Conservation (phyloP, 2,797 vertebrate genomes). For the Anas flavirostris region DNA sequence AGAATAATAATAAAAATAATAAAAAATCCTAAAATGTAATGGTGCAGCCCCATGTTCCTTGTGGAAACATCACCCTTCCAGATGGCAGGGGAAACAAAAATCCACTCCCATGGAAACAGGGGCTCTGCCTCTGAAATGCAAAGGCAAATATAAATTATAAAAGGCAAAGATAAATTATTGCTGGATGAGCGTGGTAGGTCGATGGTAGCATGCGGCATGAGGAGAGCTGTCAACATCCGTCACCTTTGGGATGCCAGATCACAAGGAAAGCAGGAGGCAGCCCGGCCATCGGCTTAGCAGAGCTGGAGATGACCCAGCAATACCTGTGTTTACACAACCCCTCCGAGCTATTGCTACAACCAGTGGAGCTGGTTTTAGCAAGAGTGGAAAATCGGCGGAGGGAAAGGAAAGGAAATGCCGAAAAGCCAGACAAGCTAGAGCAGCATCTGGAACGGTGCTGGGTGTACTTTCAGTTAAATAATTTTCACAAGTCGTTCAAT, state of each 20-base stretch:
- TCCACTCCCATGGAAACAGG: neutral
- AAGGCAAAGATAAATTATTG: neutral
- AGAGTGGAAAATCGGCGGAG: slow-evolving; percentile 19
- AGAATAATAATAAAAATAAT: neutral
- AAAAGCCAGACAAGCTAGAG: slow-evolving; percentile 36
- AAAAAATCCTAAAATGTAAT: neutral
- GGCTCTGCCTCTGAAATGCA: neutral
- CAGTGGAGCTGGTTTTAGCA: slow-evolving; percentile 63
- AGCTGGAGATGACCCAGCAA: slow-evolving; percentile 27
- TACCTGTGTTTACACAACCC: slow-evolving; percentile 52
- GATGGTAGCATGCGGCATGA: neutral
- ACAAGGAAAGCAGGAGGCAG: neutral
- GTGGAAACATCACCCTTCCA: neutral
- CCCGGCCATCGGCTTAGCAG: neutral
- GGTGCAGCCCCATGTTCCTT: neutral
- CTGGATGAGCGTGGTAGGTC: neutral
- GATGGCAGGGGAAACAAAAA: neutral
- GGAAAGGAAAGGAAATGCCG: slow-evolving; percentile 31
- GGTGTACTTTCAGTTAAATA: neutral
- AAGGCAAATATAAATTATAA: too few relatives aligned
- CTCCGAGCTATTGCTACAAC: slow-evolving; percentile 31
- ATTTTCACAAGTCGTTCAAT: neutral
- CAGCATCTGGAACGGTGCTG: neutral
- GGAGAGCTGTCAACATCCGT: slow-evolving; percentile 29
- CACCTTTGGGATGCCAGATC: neutral